Base-by-base conservation (phyloP, 2,888 invertebrate genomes). In the Erynnis tages region DNA sequence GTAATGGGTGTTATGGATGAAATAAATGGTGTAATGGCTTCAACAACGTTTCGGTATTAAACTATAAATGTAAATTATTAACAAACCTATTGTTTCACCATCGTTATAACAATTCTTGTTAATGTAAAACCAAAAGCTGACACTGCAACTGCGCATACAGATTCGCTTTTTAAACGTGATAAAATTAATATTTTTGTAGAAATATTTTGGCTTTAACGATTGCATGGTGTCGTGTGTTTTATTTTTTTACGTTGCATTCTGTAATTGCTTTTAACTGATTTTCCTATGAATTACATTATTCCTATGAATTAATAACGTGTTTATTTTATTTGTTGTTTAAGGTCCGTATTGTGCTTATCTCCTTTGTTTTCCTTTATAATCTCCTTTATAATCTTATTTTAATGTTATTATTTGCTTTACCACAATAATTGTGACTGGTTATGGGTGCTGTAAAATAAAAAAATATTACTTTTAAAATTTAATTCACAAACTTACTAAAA, bases 41-140 rank as follows among this genome's bases (percentile, higher is more conserved):
- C 27, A 37, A 47, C 5, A 14, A 23, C 11, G 19, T 11, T 47
- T 37, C 4, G 29, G 19, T 25, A 37, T 37, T 19, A 19, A 47
- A 37, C 29, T 23, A 10, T 19, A 37, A 37, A 27, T 27, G 11
- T 29, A 37, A 27, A 47, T 13, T 13, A 17, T 47, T 25, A 47
- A 7, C 14, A 37, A 37, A 37, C 19, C 19, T 13, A 38, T 38
- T 38, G 46, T 37, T n/a, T 29, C 37, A 37, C 13, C 17, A 11
- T 37, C 32, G 45, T 46, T 47, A 37, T 29, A 47, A 37, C 35
- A 47, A 47, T 47, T 37, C 5, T 13, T 37, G 35, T 37, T 47
- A 37, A 47, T 47, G 46, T 47, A 17, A 16, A 35, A 29, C 37
- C 37, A 25, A 37, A 35, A 25, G 27, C 46, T 27, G 46, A 29